These are phyloP conservation scores for Notiomystis cincta DNA, from an alignment of 2,113 vertebrate genomes.

Conservation along the genomic window DNA sequence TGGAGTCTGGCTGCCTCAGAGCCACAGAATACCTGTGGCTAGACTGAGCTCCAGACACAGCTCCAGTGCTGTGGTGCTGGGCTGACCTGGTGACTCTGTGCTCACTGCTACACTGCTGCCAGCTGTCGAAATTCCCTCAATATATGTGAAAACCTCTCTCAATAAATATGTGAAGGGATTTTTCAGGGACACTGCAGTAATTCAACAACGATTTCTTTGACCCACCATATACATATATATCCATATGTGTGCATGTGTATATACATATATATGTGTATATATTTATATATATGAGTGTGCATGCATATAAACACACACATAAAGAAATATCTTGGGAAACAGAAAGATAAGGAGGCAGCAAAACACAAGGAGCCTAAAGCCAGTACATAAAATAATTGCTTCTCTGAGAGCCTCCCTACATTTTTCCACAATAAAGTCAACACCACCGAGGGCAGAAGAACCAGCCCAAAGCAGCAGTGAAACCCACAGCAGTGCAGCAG, in stretches of 20 bases:
- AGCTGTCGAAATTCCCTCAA: not conserved
- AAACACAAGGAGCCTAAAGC: not conserved
- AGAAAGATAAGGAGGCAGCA: not conserved
- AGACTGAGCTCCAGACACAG: accelerated
- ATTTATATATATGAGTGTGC: not conserved
- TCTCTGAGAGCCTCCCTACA: not conserved
- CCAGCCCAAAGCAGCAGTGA: not conserved
- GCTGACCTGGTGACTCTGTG: not conserved
- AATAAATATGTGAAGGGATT: not conserved
- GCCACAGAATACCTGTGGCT: accelerated
- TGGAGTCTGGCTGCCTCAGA: not conserved
- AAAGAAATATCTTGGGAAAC: not conserved
- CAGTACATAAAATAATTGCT: not conserved
- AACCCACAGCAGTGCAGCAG: not conserved
- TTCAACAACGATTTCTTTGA: not conserved
- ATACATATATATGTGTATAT: not conserved
- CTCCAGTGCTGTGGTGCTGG: too few relatives aligned
- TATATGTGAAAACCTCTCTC: not conserved
- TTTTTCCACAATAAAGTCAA: not conserved
- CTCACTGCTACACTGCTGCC: not conserved
- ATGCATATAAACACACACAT: not conserved
- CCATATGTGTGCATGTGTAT: not conserved
- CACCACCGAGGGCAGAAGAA: not conserved
- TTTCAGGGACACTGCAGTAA: not conserved
- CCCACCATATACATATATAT: not conserved